A percentile compares a stretch with the other conserved stretches of the same genome.
Evolutionary conservation across 1,140 invertebrate species (phyloP).

Genomic region (Rhynchophorus ferrugineus): DNA sequence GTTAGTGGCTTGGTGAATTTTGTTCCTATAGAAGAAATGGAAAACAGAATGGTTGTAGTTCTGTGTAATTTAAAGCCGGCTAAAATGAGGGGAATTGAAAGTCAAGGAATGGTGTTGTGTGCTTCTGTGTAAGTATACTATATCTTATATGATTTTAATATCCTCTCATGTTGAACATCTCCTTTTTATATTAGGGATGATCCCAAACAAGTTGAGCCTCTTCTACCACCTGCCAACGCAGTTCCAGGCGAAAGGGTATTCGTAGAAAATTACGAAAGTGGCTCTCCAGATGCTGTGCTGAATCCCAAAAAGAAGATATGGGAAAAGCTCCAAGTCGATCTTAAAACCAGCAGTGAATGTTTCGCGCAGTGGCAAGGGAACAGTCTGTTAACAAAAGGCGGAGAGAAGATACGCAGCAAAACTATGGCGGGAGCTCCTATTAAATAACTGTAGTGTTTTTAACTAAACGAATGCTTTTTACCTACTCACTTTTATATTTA

Average conservation of each 20-base stretch:
- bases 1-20: constrained; percentile 87
- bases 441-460: constrained; percentile 20
- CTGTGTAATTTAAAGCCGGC: constrained; percentile 90
- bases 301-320: constrained; percentile 99
- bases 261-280: constrained; percentile 67
- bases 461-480: not conserved
- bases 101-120: constrained; percentile 86
- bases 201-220: constrained; percentile 73
- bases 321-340: constrained; percentile 82
- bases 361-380: constrained; percentile 79
- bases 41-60: constrained; percentile 77
- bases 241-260: constrained; percentile 73
- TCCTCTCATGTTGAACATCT: no score
- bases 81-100: constrained; percentile 85
- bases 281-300: constrained; percentile 73
- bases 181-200: constrained; percentile 47
- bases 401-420: constrained; percentile 48
- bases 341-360: constrained; percentile 67
- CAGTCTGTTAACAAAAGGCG: constrained; percentile 60
- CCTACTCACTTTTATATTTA: not conserved
- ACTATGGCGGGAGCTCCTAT: constrained; percentile 25
- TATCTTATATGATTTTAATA: no score
- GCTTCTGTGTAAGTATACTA: constrained; percentile 64
- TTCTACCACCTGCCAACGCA: constrained; percentile 64
- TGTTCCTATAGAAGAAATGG: constrained; percentile 81